These are phyloP conservation scores for Amphilophus citrinellus DNA, from an alignment of 2,113 vertebrate species.

Conservation along the genomic window DNA sequence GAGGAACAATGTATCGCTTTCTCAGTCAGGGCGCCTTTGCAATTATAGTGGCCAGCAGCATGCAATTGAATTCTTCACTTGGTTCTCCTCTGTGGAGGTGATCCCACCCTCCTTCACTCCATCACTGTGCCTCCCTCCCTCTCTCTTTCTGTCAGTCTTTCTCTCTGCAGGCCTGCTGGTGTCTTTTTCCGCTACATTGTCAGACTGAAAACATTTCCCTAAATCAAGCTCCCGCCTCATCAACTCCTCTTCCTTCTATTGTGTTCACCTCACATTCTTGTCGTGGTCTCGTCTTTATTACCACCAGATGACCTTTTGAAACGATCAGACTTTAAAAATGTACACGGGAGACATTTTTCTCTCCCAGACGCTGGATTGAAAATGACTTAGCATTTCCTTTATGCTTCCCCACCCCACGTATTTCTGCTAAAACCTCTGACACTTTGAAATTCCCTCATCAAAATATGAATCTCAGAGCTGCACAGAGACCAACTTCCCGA, in stretches of 20 bases:
- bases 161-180: neutral
- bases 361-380: neutral
- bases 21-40: conserved; percentile 58
- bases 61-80: conserved; percentile 63
- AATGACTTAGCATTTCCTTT: conserved; percentile 64
- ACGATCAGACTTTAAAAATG: conserved; percentile 14
- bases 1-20: conserved; percentile 60
- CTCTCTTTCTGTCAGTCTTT: neutral
- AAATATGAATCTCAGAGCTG: conserved; percentile 68
- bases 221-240: conserved; percentile 32
- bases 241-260: neutral
- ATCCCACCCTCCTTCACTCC: conserved; percentile 28
- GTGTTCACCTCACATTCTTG: conserved; percentile 2
- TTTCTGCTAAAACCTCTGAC: conserved; percentile 58
- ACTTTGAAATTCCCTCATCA: conserved; percentile 71
- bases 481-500: conserved; percentile 49
- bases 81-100: conserved; percentile 48
- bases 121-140: neutral
- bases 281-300: neutral
- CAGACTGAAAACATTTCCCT: conserved; percentile 23
- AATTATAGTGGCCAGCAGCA: conserved; percentile 54
- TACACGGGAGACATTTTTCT: conserved; percentile 31
- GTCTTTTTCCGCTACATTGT: conserved; percentile 4
- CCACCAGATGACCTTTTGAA: conserved; percentile 51
- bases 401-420: conserved; percentile 8